phyloP scores from a whole-genome alignment of 1,140 invertebrate genomes.

The Ditylenchus dipsaci region DNA sequence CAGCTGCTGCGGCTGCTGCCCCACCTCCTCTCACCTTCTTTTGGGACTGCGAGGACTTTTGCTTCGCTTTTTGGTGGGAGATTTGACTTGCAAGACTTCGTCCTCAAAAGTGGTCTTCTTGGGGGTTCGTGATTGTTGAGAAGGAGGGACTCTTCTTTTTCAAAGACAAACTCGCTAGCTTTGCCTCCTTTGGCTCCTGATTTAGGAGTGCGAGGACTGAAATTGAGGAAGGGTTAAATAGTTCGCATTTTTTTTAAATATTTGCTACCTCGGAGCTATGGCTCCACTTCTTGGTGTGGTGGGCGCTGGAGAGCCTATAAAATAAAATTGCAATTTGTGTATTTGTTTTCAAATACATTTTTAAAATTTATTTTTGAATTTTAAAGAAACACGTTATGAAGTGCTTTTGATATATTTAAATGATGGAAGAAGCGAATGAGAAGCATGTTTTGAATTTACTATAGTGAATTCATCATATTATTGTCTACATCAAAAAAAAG shows the following conservation, averaged over 20 bases:
- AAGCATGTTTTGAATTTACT: too few relatives aligned
- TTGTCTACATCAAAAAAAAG: too few relatives aligned
- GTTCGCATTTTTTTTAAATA: too few relatives aligned
- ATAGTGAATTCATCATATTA: too few relatives aligned
- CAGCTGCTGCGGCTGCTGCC: not conserved
- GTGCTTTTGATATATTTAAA: too few relatives aligned
- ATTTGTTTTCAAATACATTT: too few relatives aligned
- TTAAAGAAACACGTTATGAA: too few relatives aligned
- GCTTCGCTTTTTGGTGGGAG: not conserved
- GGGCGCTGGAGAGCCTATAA: slow-evolving; percentile 22
- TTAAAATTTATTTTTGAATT: too few relatives aligned
- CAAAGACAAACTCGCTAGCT: slow-evolving; percentile 31
- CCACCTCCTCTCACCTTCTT: not conserved
- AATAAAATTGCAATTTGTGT: not conserved
- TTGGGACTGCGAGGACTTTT: slow-evolving; percentile 2
- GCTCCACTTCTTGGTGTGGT: slow-evolving; percentile 21
- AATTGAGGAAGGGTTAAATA: not conserved
- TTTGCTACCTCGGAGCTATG: not conserved
- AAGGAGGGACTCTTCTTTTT: slow-evolving; percentile 12
- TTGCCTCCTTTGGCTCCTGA: slow-evolving; percentile 23
- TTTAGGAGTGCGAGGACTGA: slow-evolving; percentile 22
- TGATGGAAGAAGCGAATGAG: too few relatives aligned
- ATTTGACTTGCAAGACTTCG: slow-evolving; percentile 29
- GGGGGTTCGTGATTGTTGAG: slow-evolving; percentile 40
- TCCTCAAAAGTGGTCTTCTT: slow-evolving; percentile 46